phyloP scores from a whole-genome alignment of 2,797 vertebrate species.

The Pangasius larnaudii region DNA sequence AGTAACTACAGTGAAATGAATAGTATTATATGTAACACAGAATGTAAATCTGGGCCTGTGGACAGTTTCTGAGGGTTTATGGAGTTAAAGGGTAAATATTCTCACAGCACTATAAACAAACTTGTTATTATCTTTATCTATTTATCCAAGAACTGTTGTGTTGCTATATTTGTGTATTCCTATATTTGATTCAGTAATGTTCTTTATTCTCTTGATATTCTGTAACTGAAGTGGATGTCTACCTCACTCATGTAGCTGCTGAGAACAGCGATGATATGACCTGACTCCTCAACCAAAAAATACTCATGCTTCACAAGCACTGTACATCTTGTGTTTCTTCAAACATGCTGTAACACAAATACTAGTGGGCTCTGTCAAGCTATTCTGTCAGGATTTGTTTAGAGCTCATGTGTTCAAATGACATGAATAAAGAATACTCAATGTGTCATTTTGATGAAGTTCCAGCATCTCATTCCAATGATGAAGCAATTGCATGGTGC shows the following conservation, averaged over 20 bases:
- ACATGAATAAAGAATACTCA: constrained; percentile 77
- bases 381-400: constrained; percentile 61
- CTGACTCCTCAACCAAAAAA: constrained; percentile 72
- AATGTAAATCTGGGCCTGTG: not conserved
- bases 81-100: constrained; percentile 37
- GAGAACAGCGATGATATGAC: constrained; percentile 73
- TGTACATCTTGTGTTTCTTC: constrained; percentile 58
- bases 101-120: constrained; percentile 4
- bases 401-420: constrained; percentile 67
- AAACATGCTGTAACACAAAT: constrained; percentile 57
- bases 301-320: constrained; percentile 62
- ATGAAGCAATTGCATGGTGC: constrained; percentile 28
- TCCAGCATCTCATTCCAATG: constrained; percentile 9
- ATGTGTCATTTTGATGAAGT: constrained; percentile 55
- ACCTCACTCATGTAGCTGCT: constrained; percentile 82
- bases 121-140: constrained; percentile 38
- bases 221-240: constrained; percentile 76
- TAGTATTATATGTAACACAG: not conserved
- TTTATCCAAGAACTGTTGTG: constrained; percentile 56
- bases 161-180: constrained; percentile 54
- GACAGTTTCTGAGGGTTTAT: not conserved
- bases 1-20: not conserved
- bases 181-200: constrained; percentile 64
- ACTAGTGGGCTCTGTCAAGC: constrained; percentile 61
- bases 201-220: constrained; percentile 67